phyloP scores from a whole-genome alignment of 1,140 invertebrate genomes.

The Geopemphigus sp. region DNA sequence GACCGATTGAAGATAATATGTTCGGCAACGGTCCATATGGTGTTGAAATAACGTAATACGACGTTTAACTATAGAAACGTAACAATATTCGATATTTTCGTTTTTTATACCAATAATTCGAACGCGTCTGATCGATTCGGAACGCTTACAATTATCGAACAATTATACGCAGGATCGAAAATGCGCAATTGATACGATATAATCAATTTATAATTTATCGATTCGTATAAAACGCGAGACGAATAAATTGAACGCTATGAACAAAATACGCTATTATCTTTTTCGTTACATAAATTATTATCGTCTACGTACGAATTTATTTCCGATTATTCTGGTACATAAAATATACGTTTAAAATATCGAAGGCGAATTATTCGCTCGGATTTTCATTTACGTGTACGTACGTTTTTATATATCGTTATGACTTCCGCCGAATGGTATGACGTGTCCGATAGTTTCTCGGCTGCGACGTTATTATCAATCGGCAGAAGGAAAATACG shows the following conservation, averaged over 20 bases:
- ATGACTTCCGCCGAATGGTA: no score
- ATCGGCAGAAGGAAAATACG: no score
- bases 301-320: background rate
- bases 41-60: background rate
- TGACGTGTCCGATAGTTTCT: no score
- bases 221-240: background rate
- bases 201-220: background rate
- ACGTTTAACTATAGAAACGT: background rate
- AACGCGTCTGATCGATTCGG: background rate
- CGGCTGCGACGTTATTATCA: no score
- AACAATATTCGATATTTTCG: background rate
- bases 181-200: background rate
- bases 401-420: no score
- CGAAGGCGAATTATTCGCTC: no score
- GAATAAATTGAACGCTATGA: background rate
- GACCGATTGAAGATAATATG: background rate
- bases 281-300: background rate
- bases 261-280: background rate
- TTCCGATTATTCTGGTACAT: background rate
- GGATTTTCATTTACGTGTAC: no score
- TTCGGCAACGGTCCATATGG: background rate
- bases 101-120: background rate
- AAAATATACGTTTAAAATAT: no score
- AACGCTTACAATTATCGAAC: background rate
- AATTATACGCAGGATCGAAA: background rate